Conservation (phyloP, 1,140 invertebrate species). For the Octopus bimaculoides region DNA sequence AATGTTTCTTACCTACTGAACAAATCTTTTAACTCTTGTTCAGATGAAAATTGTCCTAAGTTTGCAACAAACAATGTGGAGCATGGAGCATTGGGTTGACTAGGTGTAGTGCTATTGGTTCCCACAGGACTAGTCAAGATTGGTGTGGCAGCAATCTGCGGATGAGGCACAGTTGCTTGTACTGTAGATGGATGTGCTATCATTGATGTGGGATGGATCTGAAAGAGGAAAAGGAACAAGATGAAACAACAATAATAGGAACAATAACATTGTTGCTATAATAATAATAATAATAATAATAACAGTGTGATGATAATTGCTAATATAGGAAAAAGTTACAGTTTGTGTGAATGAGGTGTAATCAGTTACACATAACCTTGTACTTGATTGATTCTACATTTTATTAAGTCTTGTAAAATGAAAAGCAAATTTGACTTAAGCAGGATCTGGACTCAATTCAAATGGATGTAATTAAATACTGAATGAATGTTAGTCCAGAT, state of each 20-base stretch:
- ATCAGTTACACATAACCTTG: too few species aligned
- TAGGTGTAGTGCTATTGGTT: slow-evolving; percentile 54
- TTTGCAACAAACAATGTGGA: slow-evolving; percentile 97
- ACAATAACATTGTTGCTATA: too few species aligned
- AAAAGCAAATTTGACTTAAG: too few species aligned
- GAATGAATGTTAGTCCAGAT: too few species aligned
- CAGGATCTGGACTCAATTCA: too few species aligned
- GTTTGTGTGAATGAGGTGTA: too few species aligned
- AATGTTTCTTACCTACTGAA: slow-evolving; percentile 81
- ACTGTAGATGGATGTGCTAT: slow-evolving; percentile 72
- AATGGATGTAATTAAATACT: too few species aligned
- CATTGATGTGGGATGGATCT: slow-evolving; percentile 64
- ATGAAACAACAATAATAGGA: not conserved
- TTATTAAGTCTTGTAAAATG: too few species aligned
- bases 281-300: too few species aligned
- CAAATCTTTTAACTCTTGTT: slow-evolving; percentile 96
- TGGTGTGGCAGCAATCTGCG: slow-evolving; percentile 49
- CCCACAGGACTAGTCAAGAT: slow-evolving; percentile 43
- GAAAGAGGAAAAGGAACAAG: slow-evolving; percentile 3
- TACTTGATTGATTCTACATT: too few species aligned
- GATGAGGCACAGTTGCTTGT: slow-evolving; percentile 57
- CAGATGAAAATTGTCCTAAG: slow-evolving; percentile 88
- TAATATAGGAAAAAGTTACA: too few species aligned
- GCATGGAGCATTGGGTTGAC: slow-evolving; percentile 69
- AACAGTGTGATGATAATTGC: too few species aligned